A percentile compares a stretch with the other conserved stretches of the same genome.
Evolutionary conservation across 2,797 vertebrate species (phyloP).

Genomic region (Falco rusticolus): DNA sequence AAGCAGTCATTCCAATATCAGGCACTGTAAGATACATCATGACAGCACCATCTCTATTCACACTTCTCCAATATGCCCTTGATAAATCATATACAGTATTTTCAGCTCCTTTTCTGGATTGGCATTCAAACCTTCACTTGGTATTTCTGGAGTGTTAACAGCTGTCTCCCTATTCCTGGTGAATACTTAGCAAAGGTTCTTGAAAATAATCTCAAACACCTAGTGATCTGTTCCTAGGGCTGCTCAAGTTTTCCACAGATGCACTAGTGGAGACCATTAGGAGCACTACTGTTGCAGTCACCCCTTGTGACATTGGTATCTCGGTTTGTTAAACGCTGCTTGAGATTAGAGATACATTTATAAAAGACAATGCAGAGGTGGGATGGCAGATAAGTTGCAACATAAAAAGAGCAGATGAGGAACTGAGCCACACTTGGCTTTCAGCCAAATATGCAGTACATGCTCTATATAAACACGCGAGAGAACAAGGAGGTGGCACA

Average conservation of each 20-base stretch:
- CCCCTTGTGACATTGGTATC: conserved; percentile 31
- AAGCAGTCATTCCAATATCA: not conserved
- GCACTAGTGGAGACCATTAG: not conserved
- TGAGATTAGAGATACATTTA: conserved; percentile 41
- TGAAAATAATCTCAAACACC: conserved; percentile 46
- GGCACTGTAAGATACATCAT: conserved; percentile 19
- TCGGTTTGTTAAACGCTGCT: not conserved
- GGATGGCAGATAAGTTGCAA: not conserved
- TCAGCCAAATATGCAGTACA: conserved; percentile 20
- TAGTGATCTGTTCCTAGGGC: not conserved
- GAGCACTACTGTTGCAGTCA: not conserved
- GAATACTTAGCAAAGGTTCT: conserved; percentile 3
- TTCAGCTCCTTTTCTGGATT: conserved; percentile 69
- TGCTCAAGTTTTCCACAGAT: conserved; percentile 7
- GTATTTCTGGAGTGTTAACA: conserved; percentile 57
- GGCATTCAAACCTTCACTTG: conserved; percentile 46
- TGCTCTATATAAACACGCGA: not conserved
- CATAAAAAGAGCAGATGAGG: conserved; percentile 42
- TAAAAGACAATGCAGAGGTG: conserved; percentile 55
- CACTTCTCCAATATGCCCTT: conserved; percentile 55
- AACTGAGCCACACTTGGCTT: conserved; percentile 41
- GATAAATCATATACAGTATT: conserved; percentile 58
- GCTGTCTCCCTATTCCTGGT: conserved; percentile 50
- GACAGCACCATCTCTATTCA: conserved; percentile 53
- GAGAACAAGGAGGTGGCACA: conserved; percentile 17